Conservation (phyloP, 2,888 invertebrate genomes). For the Aleiodes testaceus region DNA sequence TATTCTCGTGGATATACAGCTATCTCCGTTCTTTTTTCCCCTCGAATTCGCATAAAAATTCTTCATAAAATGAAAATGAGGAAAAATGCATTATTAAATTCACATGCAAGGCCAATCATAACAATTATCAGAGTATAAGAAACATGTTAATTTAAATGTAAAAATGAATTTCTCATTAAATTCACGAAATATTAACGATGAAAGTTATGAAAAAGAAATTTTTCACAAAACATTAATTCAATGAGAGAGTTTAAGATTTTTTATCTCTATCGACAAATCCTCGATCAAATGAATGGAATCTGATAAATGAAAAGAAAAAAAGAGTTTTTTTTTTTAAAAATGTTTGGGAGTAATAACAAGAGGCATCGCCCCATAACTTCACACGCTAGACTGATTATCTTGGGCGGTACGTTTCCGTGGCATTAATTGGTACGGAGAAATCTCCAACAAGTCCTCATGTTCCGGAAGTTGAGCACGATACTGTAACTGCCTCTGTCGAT, state of each 20-base stretch:
- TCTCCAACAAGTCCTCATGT: constrained; percentile 46
- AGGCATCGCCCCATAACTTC: constrained; percentile 34
- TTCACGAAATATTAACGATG: constrained; percentile 1
- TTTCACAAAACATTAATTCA: background rate
- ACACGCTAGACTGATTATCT: constrained; percentile 55
- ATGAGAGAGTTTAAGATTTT: background rate
- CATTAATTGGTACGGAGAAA: constrained; percentile 57
- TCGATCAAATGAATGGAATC: too few relatives aligned
- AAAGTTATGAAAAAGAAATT: constrained; percentile 3
- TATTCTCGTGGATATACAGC: background rate
- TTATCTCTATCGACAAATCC: too few relatives aligned
- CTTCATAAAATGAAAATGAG: background rate
- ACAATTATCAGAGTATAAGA: constrained; percentile 33
- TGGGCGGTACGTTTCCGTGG: constrained; percentile 53
- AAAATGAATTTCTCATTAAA: constrained; percentile 30
- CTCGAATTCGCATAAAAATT: background rate
- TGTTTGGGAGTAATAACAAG: constrained; percentile 5
- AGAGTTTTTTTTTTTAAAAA: background rate
- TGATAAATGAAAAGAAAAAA: too few relatives aligned
- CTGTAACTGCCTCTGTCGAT: constrained; percentile 5
- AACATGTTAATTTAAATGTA: background rate
- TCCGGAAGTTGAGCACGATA: constrained; percentile 41
- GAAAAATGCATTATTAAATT: too few relatives aligned
- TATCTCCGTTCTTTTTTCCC: constrained; percentile 33
- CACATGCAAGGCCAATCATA: constrained; percentile 7